phyloP scores from a whole-genome alignment of 1,140 invertebrate species.

The Meloidogyne floridensis region DNA sequence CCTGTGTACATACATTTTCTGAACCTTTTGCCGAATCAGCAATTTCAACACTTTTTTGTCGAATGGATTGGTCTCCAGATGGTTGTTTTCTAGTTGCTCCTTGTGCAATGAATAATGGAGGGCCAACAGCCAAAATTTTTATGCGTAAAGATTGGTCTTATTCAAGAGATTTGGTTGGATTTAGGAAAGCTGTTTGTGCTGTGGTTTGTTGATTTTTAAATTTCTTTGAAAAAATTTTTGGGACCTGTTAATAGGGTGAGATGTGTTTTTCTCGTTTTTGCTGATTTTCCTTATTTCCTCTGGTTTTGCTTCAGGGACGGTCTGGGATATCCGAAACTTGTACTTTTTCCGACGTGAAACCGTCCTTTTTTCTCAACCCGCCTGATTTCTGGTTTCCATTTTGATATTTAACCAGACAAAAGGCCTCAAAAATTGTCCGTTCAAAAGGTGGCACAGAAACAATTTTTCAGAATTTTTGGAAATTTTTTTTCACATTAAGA shows the following conservation, averaged over 20 bases:
- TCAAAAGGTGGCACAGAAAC: too few species aligned
- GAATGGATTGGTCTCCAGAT: constrained; percentile 40
- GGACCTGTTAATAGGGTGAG: too few species aligned
- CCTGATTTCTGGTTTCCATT: too few species aligned
- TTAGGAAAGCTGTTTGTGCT: constrained; percentile 33
- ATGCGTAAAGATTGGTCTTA: constrained; percentile 33
- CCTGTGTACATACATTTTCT: constrained; percentile 25
- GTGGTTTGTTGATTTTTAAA: constrained; percentile 19
- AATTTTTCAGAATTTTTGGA: not conserved
- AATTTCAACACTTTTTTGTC: constrained; percentile 33
- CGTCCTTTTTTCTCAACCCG: too few species aligned
- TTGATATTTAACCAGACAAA: too few species aligned
- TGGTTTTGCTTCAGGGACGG: too few species aligned
- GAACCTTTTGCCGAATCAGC: constrained; percentile 32
- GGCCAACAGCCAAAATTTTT: constrained; percentile 36
- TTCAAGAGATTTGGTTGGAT: constrained; percentile 33
- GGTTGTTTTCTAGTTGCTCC: constrained; percentile 31
- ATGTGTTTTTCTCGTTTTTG: too few species aligned
- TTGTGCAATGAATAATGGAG: constrained; percentile 36
- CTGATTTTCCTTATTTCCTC: too few species aligned
- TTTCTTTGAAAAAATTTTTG: not conserved
- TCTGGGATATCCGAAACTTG: too few species aligned
- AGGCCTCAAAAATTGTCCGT: too few species aligned
- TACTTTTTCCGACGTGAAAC: too few species aligned
- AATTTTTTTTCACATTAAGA: constrained; percentile 13